These are phyloP conservation scores for Aldrovandia affinis DNA, from an alignment of 2,797 vertebrate genomes.

Conservation along the genomic window DNA sequence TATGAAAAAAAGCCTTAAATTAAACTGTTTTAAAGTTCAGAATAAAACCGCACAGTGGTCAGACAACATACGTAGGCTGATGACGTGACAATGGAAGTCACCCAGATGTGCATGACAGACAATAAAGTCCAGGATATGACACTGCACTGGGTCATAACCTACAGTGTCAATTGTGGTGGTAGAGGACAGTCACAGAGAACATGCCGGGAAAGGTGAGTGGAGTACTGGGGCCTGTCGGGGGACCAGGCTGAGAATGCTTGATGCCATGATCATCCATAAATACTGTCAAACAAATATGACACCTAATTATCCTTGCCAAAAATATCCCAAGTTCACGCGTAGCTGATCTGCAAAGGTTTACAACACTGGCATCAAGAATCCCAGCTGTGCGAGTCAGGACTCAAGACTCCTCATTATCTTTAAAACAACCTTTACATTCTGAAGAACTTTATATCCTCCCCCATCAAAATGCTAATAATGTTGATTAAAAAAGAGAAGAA, in stretches of 20 bases:
- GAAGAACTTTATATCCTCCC: not conserved
- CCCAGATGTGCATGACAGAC: not conserved
- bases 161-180: not conserved
- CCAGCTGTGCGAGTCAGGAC: constrained; percentile 13
- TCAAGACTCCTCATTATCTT: constrained; percentile 13
- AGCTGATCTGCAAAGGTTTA: constrained; percentile 13
- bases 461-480: constrained; percentile 12
- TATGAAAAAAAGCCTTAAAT: not conserved
- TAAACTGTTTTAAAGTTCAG: not conserved
- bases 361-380: constrained; percentile 8
- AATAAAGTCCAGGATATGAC: not conserved
- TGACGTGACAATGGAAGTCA: not conserved
- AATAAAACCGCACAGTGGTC: not conserved
- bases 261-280: constrained; percentile 30
- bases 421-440: constrained; percentile 32
- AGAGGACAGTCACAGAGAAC: not conserved
- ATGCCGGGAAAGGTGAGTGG: not conserved
- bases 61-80: not conserved
- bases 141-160: not conserved
- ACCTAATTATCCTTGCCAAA: constrained; percentile 35
- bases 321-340: constrained; percentile 34
- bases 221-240: not conserved
- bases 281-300: constrained; percentile 29
- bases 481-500: not conserved
- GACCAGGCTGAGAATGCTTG: not conserved